Base-by-base conservation (phyloP, 2,797 vertebrate species). In the Sebastes goodei region DNA sequence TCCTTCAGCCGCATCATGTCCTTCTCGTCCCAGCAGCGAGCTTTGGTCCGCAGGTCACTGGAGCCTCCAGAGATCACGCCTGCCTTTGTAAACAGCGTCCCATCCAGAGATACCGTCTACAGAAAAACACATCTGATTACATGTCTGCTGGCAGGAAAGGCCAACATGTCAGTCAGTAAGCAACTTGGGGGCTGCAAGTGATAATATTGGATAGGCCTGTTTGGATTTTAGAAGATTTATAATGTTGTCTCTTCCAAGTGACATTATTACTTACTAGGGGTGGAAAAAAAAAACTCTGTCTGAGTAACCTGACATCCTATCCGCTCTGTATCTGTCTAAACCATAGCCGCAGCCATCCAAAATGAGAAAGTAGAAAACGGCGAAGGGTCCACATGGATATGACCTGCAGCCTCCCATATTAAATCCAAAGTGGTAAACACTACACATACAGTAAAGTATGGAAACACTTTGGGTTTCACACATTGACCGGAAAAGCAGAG, bases 11-110 rank as follows among this genome's bases (percentile, higher is more conserved):
- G 89, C 59, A 53, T 94, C 0, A 99, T 77, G n/a, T 96, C 96
- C 84, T 97, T 98, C 30, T 98, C 97, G 32, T 99, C 97, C 99
- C 99, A 99, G 89, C 87, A 92, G 57, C 91, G 96, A 76, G 98
- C 98, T 94, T 97, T 99, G 84, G 79, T 91, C 81, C 94, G 96
- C 88, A 99, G 94, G 85, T 97, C 93, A 84, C 94, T 96, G 74
- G 97, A 97, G 21, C 99, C 99, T 89, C 99, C 98, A 52, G 98
- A 99, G 81, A 99, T 98, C 70, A 97, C 95, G 12, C 99, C 99
- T 11, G 98, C 99, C 88, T 97, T 98, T 62, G 96, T 89, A 93
- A 99, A 99, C 71, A 99, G 89, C 38, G 98, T 99, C 84, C 99
- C 99, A 70, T 99, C 98, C 87, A 98, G 94, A 77, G 98, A 86